Conservation (phyloP, 2,888 invertebrate species). For the Athalia circularis region DNA sequence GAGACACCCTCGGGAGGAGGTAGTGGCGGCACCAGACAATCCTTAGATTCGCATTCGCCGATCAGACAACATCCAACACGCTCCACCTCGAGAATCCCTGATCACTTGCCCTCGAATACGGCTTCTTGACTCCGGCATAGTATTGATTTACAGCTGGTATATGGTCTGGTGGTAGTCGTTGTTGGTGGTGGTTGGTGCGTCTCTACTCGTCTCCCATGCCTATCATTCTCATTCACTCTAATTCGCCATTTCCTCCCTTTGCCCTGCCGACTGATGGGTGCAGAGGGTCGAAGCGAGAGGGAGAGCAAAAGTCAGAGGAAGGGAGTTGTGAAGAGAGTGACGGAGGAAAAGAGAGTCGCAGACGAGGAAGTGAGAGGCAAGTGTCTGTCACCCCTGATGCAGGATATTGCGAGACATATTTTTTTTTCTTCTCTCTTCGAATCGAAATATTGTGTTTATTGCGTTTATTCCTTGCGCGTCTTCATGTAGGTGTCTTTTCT, state of each 20-base stretch:
- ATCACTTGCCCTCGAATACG: conserved; percentile 51
- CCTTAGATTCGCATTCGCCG: conserved; percentile 35
- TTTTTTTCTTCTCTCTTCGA: conserved; percentile 8
- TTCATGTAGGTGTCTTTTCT: conserved; percentile 29
- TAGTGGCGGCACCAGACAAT: conserved; percentile 14
- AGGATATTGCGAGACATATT: conserved; percentile 48
- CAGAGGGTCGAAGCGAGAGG: conserved; percentile 34
- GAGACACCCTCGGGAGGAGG: conserved; percentile 29
- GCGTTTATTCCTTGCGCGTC: conserved; percentile 41
- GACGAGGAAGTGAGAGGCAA: conserved; percentile 43
- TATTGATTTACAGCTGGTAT: conserved; percentile 66
- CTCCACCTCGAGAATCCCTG: conserved; percentile 39
- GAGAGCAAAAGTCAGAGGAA: conserved; percentile 9
- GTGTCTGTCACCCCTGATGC: conserved; percentile 46
- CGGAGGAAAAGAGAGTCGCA: neutral
- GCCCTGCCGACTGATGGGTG: conserved; percentile 52
- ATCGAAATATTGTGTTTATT: conserved; percentile 47
- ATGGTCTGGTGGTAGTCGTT: conserved; percentile 37
- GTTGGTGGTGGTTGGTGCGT: conserved; percentile 47
- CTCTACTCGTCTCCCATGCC: conserved; percentile 54
- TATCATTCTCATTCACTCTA: conserved; percentile 64
- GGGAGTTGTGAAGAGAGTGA: conserved; percentile 6
- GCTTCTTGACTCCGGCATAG: conserved; percentile 51
- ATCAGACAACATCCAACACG: conserved; percentile 36
- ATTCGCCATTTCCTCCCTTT: conserved; percentile 63